A percentile compares a stretch with the other conserved stretches of the same genome.
These are phyloP conservation scores for Babylonia areolata DNA, from an alignment of 1,140 invertebrate species.

Conservation along the genomic window DNA sequence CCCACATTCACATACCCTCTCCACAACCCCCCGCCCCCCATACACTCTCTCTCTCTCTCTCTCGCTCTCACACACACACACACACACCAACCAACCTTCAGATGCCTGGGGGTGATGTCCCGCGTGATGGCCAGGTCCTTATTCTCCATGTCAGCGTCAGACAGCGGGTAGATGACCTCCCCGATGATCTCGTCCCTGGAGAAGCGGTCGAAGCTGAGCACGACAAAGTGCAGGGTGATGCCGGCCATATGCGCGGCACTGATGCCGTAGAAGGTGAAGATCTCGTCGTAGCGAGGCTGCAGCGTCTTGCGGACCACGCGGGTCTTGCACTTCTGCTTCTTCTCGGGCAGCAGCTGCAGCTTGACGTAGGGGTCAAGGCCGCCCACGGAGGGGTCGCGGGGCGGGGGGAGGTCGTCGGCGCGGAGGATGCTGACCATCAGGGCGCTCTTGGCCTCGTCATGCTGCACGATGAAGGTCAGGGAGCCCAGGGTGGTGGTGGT, in stretches of 20 bases:
- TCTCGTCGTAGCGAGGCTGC: constrained; percentile 92
- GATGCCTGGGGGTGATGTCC: constrained; percentile 70
- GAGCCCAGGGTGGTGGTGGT: constrained; percentile 83
- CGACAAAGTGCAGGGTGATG: constrained; percentile 86
- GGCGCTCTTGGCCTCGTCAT: constrained; percentile 91
- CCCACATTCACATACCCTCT: no score
- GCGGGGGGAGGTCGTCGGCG: constrained; percentile 62
- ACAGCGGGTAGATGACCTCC: constrained; percentile 80
- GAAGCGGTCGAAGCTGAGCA: constrained; percentile 94
- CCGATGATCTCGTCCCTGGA: constrained; percentile 92
- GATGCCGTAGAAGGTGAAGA: constrained; percentile 88
- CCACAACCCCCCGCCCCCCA: no score
- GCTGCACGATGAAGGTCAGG: constrained; percentile 84
- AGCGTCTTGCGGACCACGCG: constrained; percentile 89
- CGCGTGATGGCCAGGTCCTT: constrained; percentile 64
- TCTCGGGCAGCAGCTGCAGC: constrained; percentile 88
- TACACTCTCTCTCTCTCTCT: no score
- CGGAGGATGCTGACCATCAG: constrained; percentile 93
- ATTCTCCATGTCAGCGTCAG: constrained; percentile 71
- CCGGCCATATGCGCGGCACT: constrained; percentile 84
- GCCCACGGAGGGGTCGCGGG: constrained; percentile 78
- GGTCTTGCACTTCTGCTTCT: constrained; percentile 91
- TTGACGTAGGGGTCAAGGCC: constrained; percentile 93
- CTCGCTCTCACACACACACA: neutral
- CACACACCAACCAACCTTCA: constrained; percentile 65